Evolutionary conservation across 2,888 invertebrate species (phyloP).

Genomic region (Rhamnusium bicolor): DNA sequence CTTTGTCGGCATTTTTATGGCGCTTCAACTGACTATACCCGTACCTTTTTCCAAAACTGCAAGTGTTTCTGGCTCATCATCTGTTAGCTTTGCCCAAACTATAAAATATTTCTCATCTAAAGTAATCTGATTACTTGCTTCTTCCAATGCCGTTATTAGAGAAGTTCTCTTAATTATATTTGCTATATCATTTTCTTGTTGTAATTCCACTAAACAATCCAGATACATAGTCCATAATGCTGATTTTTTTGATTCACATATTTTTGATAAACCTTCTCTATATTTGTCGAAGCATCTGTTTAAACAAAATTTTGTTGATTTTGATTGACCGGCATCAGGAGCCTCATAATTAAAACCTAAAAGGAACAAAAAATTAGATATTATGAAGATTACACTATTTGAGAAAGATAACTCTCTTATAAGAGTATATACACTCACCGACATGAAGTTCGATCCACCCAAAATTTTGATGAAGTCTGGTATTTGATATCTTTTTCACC

Average conservation of each 20-base stretch:
- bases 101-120: conserved; percentile 63
- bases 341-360: conserved; percentile 41
- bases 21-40: no score
- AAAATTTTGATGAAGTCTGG: no score
- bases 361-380: neutral
- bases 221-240: conserved; percentile 69
- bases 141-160: conserved; percentile 62
- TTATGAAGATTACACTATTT: no score
- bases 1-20: no score
- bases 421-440: no score
- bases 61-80: conserved; percentile 53
- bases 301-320: conserved; percentile 43
- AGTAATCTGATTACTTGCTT: conserved; percentile 42
- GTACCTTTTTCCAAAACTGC: conserved; percentile 55
- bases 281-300: conserved; percentile 59
- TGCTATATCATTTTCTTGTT: conserved; percentile 37
- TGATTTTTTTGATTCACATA: conserved; percentile 47
- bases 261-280: conserved; percentile 58
- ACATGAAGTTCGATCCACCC: no score
- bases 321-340: neutral
- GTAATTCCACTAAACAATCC: conserved; percentile 72
- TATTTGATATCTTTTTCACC: no score
- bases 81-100: conserved; percentile 61
- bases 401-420: no score
- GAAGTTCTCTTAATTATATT: conserved; percentile 70